Conservation (phyloP, 1,140 invertebrate species). For the Drosophila yakuba region DNA sequence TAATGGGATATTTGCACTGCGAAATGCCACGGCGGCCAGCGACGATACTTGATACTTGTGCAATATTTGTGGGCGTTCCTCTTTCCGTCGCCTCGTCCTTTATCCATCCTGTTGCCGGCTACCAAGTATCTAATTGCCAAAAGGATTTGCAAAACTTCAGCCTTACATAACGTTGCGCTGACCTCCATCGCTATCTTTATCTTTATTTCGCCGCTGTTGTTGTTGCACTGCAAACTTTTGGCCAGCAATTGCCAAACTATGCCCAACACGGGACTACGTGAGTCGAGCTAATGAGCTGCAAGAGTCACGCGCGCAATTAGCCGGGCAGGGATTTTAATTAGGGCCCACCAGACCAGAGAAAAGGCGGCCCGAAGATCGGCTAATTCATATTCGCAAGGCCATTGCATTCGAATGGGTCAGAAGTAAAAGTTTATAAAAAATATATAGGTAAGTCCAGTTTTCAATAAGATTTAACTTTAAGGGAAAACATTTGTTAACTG, state of each 20-base stretch:
- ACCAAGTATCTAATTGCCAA: constrained; percentile 80
- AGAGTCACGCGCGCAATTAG: constrained; percentile 59
- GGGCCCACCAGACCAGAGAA: constrained; percentile 85
- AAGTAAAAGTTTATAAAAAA: not conserved
- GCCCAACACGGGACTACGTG: constrained; percentile 49
- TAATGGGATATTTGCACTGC: constrained; percentile 83
- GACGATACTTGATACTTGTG: constrained; percentile 65
- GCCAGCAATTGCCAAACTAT: constrained; percentile 63
- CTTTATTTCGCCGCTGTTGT: constrained; percentile 28
- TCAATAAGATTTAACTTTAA: not conserved
- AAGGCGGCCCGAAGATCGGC: constrained; percentile 90
- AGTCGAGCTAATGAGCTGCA: constrained; percentile 58
- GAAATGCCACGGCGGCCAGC: constrained; percentile 63
- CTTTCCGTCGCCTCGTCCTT: constrained; percentile 1
- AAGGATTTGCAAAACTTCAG: constrained; percentile 72
- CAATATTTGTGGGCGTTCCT: constrained; percentile 69
- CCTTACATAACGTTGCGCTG: constrained; percentile 67
- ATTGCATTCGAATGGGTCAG: not conserved
- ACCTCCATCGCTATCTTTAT: constrained; percentile 36
- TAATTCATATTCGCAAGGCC: constrained; percentile 93
- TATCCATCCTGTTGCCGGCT: constrained; percentile 46
- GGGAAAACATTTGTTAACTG: too few species aligned
- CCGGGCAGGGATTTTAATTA: constrained; percentile 47
- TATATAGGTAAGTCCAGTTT: not conserved
- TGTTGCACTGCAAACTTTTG: constrained; percentile 62